Evolutionary conservation across 2,797 vertebrate genomes (phyloP), one percentile per base, ranked within the genome.

Genomic region (Muscicapa striata): DNA sequence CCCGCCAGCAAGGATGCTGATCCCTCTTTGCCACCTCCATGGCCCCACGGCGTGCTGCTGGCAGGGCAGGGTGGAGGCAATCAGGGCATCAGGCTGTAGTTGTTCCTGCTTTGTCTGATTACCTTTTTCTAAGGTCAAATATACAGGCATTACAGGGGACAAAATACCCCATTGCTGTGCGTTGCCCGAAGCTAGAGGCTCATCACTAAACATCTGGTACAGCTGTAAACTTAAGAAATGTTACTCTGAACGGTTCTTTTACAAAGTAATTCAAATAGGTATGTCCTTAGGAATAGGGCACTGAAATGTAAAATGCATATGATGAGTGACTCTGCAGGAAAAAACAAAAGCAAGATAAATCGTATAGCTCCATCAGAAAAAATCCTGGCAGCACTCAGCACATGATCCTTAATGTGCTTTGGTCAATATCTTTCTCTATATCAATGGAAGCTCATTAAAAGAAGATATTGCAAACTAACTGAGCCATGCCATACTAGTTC

Each of bases 381-480:
- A 95, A 84, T 48, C 74, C 95, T 95, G 81, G 96, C 93, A 96
- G 97, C 43, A 81, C 88, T 96, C 93, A 85, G 91, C 96, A 95
- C 96, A 96, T 96, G 97, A 97, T 98, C 96, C 98, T 97, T 96
- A 97, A 97, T 97, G 97, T 94, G 92, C 96, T 66, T 63, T 91
- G 95, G 98, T 98, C 98, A 98, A 97, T 98, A 98, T 97, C 94
- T 97, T 97, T 96, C 94, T 94, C 90, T 92, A 88, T 97, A 86
- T 98, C 95, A 97, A 97, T 98, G 97, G 97, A 97, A 98, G 97
- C 98, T 98, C 98, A 98, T 99, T 99, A 98, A 97, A 97, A 96
- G 97, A 93, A 96, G 97, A 96, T 95, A 94, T 55, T 96, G 95
- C 95, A 94, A 91, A 73, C 93, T 93, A 95, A 97, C 97, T n/a